Percentiles rank a stretch among this genome's conserved stretches.
phyloP scores from a whole-genome alignment of 2,888 invertebrate species.

The Steinernema carpocapsae region DNA sequence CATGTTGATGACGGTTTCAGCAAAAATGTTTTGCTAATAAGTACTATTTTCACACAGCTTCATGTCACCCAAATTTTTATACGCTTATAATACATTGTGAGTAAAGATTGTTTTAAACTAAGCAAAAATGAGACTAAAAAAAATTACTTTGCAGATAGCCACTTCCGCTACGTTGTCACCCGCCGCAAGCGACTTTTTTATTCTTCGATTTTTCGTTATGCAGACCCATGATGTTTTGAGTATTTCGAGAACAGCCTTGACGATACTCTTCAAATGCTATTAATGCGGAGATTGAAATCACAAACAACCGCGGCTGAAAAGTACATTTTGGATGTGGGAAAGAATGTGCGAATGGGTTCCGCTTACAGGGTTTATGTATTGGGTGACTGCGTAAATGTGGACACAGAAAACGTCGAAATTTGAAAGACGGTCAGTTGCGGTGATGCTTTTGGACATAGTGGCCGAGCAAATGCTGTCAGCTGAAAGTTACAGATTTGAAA shows the following conservation, averaged over 20 bases:
- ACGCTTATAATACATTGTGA: no score
- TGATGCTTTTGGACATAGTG: neutral
- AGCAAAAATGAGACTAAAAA: no score
- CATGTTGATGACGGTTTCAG: no score
- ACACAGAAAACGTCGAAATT: slow-evolving; percentile 24
- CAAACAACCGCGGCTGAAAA: slow-evolving; percentile 9
- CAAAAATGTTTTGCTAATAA: no score
- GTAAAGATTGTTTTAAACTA: no score
- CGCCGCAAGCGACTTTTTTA: neutral
- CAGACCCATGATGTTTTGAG: neutral
- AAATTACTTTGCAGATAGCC: neutral
- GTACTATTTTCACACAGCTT: no score
- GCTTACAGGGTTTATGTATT: neutral
- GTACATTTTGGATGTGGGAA: neutral
- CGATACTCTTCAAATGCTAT: slow-evolving; percentile 18
- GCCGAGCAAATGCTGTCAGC: slow-evolving; percentile 15
- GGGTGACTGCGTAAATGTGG: neutral
- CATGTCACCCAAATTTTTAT: no score
- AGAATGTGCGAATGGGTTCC: neutral
- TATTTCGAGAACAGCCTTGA: neutral
- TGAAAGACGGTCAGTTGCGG: neutral
- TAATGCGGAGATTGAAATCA: neutral
- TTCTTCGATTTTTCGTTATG: neutral
- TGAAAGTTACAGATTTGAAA: no score
- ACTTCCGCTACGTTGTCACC: neutral